phyloP scores from a whole-genome alignment of 2,113 vertebrate species.

The Anguilla japonica region DNA sequence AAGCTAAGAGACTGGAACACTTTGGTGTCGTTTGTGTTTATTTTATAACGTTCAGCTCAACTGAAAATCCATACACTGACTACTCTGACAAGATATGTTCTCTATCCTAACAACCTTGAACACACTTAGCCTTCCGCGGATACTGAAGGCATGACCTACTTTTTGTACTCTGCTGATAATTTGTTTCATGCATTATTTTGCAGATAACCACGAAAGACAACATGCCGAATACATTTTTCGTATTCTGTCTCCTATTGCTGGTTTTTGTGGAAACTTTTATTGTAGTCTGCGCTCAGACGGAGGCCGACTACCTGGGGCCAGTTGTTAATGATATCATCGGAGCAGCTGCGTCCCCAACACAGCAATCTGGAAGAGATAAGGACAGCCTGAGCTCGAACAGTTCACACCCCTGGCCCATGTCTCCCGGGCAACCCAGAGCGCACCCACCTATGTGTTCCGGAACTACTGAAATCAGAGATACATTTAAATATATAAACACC shows the following conservation, averaged over 20 bases:
- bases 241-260: slow-evolving; percentile 42
- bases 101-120: neutral
- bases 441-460: slow-evolving; percentile 76
- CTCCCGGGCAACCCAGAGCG: slow-evolving; percentile 51
- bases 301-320: neutral
- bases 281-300: slow-evolving; percentile 52
- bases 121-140: neutral
- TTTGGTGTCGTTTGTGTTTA: neutral
- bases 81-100: neutral
- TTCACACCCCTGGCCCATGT: slow-evolving; percentile 30
- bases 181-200: slow-evolving; percentile 36
- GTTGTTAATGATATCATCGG: slow-evolving; percentile 27
- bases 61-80: neutral
- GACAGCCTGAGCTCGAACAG: slow-evolving; percentile 49
- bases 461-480: slow-evolving; percentile 79
- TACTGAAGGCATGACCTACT: neutral
- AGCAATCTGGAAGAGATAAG: slow-evolving; percentile 45
- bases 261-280: slow-evolving; percentile 44
- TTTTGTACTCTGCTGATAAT: too few species aligned
- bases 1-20: neutral
- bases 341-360: slow-evolving; percentile 36
- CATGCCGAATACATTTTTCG: slow-evolving; percentile 43
- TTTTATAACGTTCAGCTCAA: neutral
- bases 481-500: slow-evolving; percentile 94
- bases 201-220: slow-evolving; percentile 21